Evolutionary conservation across 2,797 vertebrate species (phyloP), one percentile per base, ranked within the genome.

Genomic region (Tapera naevia): DNA sequence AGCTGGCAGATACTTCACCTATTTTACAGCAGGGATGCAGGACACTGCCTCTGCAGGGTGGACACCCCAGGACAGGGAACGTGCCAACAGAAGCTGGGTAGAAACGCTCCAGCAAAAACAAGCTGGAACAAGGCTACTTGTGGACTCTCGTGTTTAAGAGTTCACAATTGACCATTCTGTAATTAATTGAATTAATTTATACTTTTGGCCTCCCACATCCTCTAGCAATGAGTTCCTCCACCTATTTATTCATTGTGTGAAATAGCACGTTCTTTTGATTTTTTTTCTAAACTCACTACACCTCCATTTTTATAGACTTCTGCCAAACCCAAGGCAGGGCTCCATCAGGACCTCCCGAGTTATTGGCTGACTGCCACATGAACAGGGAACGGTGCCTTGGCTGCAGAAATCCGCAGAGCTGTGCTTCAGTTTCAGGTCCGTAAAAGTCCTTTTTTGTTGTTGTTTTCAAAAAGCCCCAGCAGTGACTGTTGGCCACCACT

Each of bases 301-400:
- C 88, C 93, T 89, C 94, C 88, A 62, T 81, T 94, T 96, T 95
- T 61, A 91, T 54, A 96, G 88, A 28, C 73, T 91, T 79, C 11
- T 86, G 91, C 88, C 89, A 94, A 69, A 69, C 13, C 33, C 73
- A 66, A 43, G 95, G 96, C 94, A 86, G 66, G 58, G 50, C 48
- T 94, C 89, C 95, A 95, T 86, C 2, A 94, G 83, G 91, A 95
- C 93, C 95, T 96, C 94, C 94, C 95, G 86, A 90, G 90, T 37
- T 90, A 88, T 76, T 96, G 96, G 91, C 93, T 32, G 41, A 35
- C 58, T 9, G 91, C 89, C 95, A 69, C 41, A 53, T 53, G n/a
- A 79, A 35, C 41, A 75, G 76, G 82, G 91, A 89, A 81, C 11
- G 58, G 65, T 72, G 91, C 86, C 80, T 69, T 94, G 91, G 91